Evolutionary conservation across 1,140 invertebrate species (phyloP), one percentile per base, ranked within the genome.

Genomic region (Brachionus rubens): DNA sequence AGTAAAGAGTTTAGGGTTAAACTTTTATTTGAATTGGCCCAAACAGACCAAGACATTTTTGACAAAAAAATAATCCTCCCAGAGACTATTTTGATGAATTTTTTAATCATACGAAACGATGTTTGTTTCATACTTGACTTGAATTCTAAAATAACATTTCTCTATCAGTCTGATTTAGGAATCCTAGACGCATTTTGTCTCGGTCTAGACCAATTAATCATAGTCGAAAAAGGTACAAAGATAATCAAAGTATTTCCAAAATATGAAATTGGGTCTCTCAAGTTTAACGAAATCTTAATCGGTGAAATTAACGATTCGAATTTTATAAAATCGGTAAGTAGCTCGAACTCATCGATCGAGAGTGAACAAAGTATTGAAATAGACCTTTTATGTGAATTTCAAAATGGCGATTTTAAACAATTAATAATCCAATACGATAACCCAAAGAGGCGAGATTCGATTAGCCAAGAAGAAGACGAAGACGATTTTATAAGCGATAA

Each of bases 201-300:
- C 6, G 12, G 12, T 65, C 19, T 41, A 24, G 43, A 41, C 4
- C 59, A 65, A n/a, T 21, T 65, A 14, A 24, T 65, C 5, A 16
- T 46, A 3, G 59, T 65, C 5, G 59, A 65, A 65, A 65, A 65
- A n/a, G 26, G 16, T 1, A 65, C 33, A 24, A 65, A 65, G 24
- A 12, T 21, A 16, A 19, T 41, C 9, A 65, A 65, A 43, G 10
- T 65, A 10, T 65, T 65, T 28, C 9, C 36, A 14, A 43, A 46
- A 19, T 65, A 43, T n/a, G 16, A 43, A n/a, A 46, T 65, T 7
- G 59, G 59, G 7, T 65, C 59, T 9, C 19, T 36, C 16, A 65
- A 43, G 24, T 59, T 59, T 16, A 65, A 36, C 7, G 59, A 43
- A 43, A 65, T 43, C 14, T 10, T 9, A 1, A 19, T 65, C 16